Base-by-base conservation (phyloP, 1,140 invertebrate genomes). In the Kradibia gibbosae region DNA sequence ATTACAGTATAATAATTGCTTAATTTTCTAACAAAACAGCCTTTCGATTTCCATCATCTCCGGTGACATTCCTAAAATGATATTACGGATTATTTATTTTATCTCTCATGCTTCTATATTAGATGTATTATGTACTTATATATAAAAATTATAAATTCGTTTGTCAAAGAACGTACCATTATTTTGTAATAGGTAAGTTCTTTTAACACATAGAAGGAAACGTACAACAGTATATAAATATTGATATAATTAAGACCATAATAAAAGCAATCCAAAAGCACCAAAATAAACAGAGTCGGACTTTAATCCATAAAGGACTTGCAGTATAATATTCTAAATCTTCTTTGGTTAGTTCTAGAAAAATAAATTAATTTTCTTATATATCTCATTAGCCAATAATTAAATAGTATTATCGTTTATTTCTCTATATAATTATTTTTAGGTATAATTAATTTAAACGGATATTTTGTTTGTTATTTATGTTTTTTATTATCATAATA, bases 201-300 rank as follows among this genome's bases (percentile, higher is more conserved):
- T 45, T 57, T 15, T 17, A 57, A 25, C 84, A 85, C 11, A 81
- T 74, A n/a, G 76, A 70, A 11, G 75, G 82, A 15, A 76, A 22
- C 10, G 84, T 50, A 62, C 85, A 87, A 20, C 83, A 87, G 42
- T 86, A 85, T 8, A 80, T 84, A 17, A 87, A 77, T 48, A 88
- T 81, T 36, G 80, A 86, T 48, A 85, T 34, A n/a, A 86, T 22
- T 20, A 88, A 75, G 28, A 86, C 85, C 10, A 84, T 34, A 55
- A 86, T 53, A 17, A 89, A 85, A 15, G 81, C 72, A 1, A 67
- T 48, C 88, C 88, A 89, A 45, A 89, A 86, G n/a, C 78, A 80
- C 88, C 88, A 89, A 78, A 89, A 89, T 53, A 89, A 75, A 78
- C 80, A 85, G 10, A 89, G 53, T 15, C 88, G 86, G 39, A 87